A percentile compares a stretch with the other conserved stretches of the same genome.
These are phyloP conservation scores for Myripristis murdjan DNA, from an alignment of 2,797 vertebrate species.

Conservation along the genomic window DNA sequence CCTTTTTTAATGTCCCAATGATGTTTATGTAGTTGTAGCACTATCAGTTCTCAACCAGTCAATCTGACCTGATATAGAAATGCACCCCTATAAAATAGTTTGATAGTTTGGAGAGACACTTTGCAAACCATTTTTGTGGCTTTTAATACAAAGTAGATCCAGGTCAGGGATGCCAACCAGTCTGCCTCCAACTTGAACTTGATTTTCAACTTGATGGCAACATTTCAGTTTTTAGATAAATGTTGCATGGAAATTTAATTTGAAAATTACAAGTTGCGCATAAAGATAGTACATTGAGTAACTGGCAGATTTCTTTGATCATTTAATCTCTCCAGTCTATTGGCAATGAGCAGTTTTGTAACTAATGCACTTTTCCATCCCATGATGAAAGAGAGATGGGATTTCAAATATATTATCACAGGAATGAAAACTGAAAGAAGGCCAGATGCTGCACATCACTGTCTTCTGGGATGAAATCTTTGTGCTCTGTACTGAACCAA, in stretches of 20 bases:
- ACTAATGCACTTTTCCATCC: background rate
- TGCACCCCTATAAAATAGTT: no score
- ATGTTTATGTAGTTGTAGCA: no score
- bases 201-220: no score
- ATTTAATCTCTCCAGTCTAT: background rate
- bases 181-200: no score
- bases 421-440: background rate
- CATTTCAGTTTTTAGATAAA: no score
- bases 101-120: no score
- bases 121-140: no score
- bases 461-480: background rate
- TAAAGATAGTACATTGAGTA: constrained; percentile 2
- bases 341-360: background rate
- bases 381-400: background rate
- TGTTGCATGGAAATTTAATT: background rate
- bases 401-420: background rate
- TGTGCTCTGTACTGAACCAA: background rate
- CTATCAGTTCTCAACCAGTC: no score
- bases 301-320: background rate
- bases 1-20: no score
- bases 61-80: no score
- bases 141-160: no score
- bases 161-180: no score
- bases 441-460: constrained; percentile 1
- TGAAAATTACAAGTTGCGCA: background rate